phyloP scores from a whole-genome alignment of 2,113 vertebrate genomes.

The Antechinus flavipes region DNA sequence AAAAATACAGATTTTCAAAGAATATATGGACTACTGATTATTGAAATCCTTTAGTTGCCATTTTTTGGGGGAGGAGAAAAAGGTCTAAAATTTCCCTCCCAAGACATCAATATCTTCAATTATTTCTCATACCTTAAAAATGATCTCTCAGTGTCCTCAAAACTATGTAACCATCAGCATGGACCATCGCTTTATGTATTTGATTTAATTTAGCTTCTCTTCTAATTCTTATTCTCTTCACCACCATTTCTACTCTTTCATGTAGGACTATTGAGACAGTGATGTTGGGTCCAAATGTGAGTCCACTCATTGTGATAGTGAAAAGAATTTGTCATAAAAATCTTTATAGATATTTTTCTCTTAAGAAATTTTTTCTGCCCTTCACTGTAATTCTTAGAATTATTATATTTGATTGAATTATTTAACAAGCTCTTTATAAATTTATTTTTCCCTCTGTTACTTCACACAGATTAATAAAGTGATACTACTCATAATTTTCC shows the following conservation, averaged over 20 bases:
- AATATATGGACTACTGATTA: neutral
- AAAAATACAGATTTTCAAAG: neutral
- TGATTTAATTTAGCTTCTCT: neutral
- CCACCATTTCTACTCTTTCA: neutral
- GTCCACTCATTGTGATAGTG: neutral
- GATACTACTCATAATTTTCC: neutral
- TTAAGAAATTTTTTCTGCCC: neutral
- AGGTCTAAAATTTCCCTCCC: neutral
- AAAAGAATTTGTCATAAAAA: neutral
- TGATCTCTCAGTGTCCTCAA: neutral
- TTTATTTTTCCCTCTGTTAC: neutral
- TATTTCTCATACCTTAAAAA: neutral
- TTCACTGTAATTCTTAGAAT: neutral
- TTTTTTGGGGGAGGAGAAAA: neutral
- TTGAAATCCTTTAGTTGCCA: neutral
- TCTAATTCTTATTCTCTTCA: neutral
- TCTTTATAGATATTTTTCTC: neutral
- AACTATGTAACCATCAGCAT: neutral
- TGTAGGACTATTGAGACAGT: neutral
- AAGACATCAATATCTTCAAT: neutral
- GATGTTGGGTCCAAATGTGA: neutral
- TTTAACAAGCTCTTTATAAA: neutral
- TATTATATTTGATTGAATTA: neutral
- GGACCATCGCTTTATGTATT: neutral
- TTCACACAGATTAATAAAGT: neutral